Base-by-base conservation (phyloP, 1,140 invertebrate genomes). In the Cataglyphis hispanica region DNA sequence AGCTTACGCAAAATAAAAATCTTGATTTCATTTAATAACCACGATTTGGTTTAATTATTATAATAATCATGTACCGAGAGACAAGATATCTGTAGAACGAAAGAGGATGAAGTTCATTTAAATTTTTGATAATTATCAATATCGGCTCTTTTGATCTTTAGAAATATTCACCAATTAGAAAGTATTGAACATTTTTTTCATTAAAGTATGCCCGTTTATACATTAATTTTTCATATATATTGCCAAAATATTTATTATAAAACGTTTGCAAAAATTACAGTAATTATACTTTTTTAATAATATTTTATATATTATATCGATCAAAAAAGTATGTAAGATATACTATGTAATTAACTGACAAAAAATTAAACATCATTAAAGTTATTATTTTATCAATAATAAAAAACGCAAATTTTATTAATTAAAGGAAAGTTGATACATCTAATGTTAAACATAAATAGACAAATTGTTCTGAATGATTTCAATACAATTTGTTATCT, bases 91-190 rank as follows among this genome's bases (percentile, higher is more conserved):
- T 77, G 53, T 61, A 43, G 34, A 76, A 80, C 56, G 22, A 13
- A 34, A 19, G 69, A 31, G 27, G 11, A 6, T 3, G 22, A 53
- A 43, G n/a, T 53, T 70, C 27, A 19, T 53, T 43, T 16, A 72
- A 60, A 46, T 40, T 43, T 63, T 70, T 22, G 74, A 76, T 56
- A 46, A 58, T 88, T 88, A 88, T 88, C 86, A 56, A 74, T 46
- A 67, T 76, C 81, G 87, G 87, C 72, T 87, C 22, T 70, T 58
- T 31, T 72, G 34, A 87, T 69, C 64, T 40, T 22, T 13, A 43
- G 69, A 64, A 10, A 16, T 31, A 31, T 22, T 60, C 58, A 72
- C 13, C 25, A 27, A 25, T 11, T 7, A 10, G 31, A 27, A 72
- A 22, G 16, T 27, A 78, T 67, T 7, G 7, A 34, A 67, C 43